phyloP scores from a whole-genome alignment of 2,888 invertebrate species.

The Drosophila anceps region DNA sequence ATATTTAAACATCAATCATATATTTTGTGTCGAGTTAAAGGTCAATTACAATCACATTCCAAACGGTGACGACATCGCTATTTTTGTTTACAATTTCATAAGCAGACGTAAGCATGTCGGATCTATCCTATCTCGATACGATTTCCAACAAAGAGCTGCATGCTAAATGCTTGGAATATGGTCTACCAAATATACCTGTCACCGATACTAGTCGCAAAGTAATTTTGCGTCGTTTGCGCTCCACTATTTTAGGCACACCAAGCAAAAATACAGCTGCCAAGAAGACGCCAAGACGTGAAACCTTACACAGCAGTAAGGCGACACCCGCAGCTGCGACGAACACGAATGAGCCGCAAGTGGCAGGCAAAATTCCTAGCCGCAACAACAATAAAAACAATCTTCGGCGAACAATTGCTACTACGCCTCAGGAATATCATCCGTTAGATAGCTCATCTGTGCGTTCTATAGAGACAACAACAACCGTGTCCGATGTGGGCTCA shows the following conservation, averaged over 20 bases:
- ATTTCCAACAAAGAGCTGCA: constrained; percentile 81
- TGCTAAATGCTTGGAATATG: constrained; percentile 77
- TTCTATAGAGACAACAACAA: constrained; percentile 49
- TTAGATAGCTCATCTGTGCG: constrained; percentile 27
- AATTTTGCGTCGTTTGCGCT: constrained; percentile 76
- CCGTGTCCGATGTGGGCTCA: constrained; percentile 58
- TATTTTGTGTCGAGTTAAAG: background rate
- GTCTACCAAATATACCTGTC: constrained; percentile 83
- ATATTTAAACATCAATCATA: background rate
- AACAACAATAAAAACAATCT: constrained; percentile 36
- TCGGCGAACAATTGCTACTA: constrained; percentile 69
- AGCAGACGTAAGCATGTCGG: constrained; percentile 57
- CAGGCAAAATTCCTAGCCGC: constrained; percentile 16
- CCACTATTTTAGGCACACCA: constrained; percentile 67
- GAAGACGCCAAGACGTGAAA: constrained; percentile 78
- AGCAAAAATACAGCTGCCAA: constrained; percentile 35
- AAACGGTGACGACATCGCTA: constrained; percentile 63
- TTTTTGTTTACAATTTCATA: constrained; percentile 55
- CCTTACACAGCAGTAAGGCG: constrained; percentile 72
- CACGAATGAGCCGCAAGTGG: background rate
- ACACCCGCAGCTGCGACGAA: constrained; percentile 54
- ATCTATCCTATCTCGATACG: constrained; percentile 67
- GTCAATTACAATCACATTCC: constrained; percentile 21
- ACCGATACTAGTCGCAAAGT: constrained; percentile 82
- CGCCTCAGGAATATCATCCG: constrained; percentile 27